Evolutionary conservation across 2,797 vertebrate species (phyloP).

Genomic region (Chrosomus eos): DNA sequence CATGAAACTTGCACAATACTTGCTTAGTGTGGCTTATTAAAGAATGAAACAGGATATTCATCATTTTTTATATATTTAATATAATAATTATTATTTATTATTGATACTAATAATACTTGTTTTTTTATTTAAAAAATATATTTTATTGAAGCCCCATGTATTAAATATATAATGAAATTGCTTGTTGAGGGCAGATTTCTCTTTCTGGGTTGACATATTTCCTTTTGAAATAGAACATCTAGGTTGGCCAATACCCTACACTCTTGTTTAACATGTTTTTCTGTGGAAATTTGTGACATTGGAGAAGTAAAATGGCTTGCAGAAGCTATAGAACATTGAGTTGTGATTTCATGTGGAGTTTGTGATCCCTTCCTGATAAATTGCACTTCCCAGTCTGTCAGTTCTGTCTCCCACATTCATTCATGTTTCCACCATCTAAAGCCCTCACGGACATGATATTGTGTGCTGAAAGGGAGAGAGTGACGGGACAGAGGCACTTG

Average conservation of each 20-base stretch:
- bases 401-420: slow-evolving; percentile 12
- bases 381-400: no score
- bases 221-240: neutral
- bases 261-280: neutral
- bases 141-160: neutral
- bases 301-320: neutral
- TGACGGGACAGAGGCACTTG: slow-evolving; percentile 28
- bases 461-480: slow-evolving; percentile 35
- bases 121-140: no score
- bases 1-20: no score
- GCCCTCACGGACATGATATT: slow-evolving; percentile 24
- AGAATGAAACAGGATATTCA: no score
- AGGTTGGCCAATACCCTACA: neutral
- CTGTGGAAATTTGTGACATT: neutral
- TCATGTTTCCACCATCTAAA: slow-evolving; percentile 19
- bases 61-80: no score
- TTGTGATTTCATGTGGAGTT: neutral
- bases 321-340: neutral
- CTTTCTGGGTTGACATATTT: neutral
- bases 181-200: neutral
- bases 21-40: no score
- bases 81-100: no score
- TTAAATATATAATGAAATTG: neutral
- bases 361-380: neutral
- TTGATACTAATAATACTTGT: no score